Percentiles rank a stretch among this genome's conserved stretches.
Evolutionary conservation across 2,113 vertebrate genomes (phyloP).

Genomic region (Circaetus gallicus): DNA sequence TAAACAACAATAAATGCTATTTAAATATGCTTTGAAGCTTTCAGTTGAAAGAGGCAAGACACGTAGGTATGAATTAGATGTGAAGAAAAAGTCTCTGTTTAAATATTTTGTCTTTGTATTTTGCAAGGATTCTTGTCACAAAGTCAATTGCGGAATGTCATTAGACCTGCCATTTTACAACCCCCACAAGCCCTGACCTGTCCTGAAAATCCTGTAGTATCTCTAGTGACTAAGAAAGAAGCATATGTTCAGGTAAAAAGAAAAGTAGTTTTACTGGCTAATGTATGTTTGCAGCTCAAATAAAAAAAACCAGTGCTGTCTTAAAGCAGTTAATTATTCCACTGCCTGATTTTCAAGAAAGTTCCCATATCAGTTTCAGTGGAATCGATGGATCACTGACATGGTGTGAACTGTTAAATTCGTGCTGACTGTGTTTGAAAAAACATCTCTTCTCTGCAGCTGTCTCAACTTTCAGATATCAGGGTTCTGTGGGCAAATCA

Average conservation of each 20-base stretch:
- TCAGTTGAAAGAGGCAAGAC: not conserved
- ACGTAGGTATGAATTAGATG: not conserved
- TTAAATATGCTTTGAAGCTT: not conserved
- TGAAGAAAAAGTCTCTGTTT: not conserved
- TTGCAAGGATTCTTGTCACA: constrained; percentile 58
- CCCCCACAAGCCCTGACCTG: constrained; percentile 50
- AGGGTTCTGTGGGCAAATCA: not conserved
- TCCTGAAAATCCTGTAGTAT: not conserved
- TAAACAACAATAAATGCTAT: not conserved
- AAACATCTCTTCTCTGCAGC: not conserved
- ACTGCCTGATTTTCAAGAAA: not conserved
- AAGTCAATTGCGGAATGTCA: constrained; percentile 39
- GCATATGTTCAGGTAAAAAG: constrained; percentile 51
- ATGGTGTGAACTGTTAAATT: not conserved
- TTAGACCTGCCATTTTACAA: constrained; percentile 76
- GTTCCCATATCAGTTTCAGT: not conserved
- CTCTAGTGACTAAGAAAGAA: constrained; percentile 29
- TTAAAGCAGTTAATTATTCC: not conserved
- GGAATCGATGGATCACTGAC: not conserved
- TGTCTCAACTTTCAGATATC: not conserved
- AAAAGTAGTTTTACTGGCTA: not conserved
- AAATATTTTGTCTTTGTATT: constrained; percentile 34
- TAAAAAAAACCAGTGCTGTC: not conserved
- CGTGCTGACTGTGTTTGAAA: not conserved
- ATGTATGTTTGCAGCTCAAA: not conserved